Base-by-base conservation (phyloP, 2,113 vertebrate genomes). In the Megaceryle maxima region DNA sequence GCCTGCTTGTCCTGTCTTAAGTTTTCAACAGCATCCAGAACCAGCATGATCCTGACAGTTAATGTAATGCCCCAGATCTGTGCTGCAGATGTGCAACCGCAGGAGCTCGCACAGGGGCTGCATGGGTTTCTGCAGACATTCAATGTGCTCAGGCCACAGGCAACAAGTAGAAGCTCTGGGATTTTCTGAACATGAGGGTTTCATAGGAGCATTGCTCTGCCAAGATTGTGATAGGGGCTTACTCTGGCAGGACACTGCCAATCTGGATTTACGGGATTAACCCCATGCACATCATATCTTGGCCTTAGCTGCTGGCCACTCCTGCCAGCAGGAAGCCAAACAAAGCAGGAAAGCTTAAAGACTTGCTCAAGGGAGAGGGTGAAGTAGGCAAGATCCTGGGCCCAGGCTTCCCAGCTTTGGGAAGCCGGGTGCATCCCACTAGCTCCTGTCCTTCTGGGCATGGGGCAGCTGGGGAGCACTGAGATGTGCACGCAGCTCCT, bases 51-150 rank as follows among this genome's bases (percentile, higher is more conserved):
- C 25, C 43, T 6, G 2, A 44, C 37, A 25, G 29, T 39, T 16
- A 18, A 17, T 0, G 4, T 3, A 50, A 15, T 0, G 0, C 26
- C 39, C 64, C 1, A 4, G 55, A 19, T 13, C 24, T 1, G 3
- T 1, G 3, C 35, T 37, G 53, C 35, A 0, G 0, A 6, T 0
- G 2, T 10, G 72, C 41, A 48, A 48, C 33, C 4, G 1, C 25
- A 43, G 81, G 51, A 78, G 84, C 59, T 81, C 7, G 2, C 51
- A 9, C 44, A 8, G 73, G 35, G 55, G 59, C 73, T 19, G 31
- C 37, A 8, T 0, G 0, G 69, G 44, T 70, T 74, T 46, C 85
- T 66, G 68, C 56, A 43, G 50, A 43, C 64, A 48, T 43, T 72
- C 56, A 63, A 18, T 24, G 18, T 0, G 0, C 41, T 73, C 53